Evolutionary conservation across 2,888 invertebrate species (phyloP).

Genomic region (Chrysina gloriosa): DNA sequence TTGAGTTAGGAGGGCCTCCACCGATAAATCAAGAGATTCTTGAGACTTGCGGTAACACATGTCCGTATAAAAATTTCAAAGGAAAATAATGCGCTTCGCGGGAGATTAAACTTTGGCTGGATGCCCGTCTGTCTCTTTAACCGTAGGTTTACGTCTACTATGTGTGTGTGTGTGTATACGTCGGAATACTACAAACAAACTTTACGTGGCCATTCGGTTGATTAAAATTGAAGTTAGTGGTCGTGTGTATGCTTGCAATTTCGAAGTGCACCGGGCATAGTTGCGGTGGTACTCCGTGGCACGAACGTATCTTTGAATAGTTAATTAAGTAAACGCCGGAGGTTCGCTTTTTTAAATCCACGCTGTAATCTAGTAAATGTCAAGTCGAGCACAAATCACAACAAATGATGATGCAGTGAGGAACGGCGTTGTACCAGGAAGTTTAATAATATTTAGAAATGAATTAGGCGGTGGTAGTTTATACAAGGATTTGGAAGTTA

Average conservation of each 20-base stretch:
- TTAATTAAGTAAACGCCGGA: constrained; percentile 6
- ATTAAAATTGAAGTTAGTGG: constrained; percentile 20
- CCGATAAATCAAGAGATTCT: constrained; percentile 41
- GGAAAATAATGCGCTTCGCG: constrained; percentile 20
- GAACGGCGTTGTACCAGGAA: no score
- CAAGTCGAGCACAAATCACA: no score
- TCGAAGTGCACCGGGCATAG: background rate
- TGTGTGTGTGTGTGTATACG: background rate
- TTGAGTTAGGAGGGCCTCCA: constrained; percentile 41
- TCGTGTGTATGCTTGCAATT: constrained; percentile 5
- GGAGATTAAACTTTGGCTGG: constrained; percentile 22
- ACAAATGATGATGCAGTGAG: no score
- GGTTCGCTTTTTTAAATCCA: no score
- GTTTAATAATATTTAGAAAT: no score
- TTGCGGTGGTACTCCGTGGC: constrained; percentile 5
- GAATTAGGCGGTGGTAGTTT: no score
- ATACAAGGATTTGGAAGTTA: no score
- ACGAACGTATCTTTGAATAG: background rate
- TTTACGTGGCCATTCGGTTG: constrained; percentile 22
- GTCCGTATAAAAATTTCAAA: constrained; percentile 31
- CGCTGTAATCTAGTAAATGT: no score
- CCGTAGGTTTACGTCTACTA: background rate
- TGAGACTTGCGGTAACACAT: constrained; percentile 30
- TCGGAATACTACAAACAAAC: constrained; percentile 1
- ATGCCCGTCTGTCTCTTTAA: constrained; percentile 3